These are phyloP conservation scores for Coilia nasus DNA, from an alignment of 2,797 vertebrate species.

Conservation along the genomic window DNA sequence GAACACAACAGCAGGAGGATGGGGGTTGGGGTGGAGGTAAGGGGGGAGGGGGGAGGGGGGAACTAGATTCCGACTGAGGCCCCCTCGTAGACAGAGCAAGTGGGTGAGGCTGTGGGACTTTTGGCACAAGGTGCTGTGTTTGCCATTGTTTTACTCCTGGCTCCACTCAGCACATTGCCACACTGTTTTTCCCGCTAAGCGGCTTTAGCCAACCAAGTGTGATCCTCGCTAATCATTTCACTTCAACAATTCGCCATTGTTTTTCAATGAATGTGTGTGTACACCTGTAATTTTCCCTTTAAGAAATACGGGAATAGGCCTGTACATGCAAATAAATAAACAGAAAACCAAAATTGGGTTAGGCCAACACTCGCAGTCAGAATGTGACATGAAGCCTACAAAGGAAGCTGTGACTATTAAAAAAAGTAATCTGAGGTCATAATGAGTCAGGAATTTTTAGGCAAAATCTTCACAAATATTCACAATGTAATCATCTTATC, in stretches of 20 bases:
- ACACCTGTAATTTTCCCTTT: slow-evolving; percentile 46
- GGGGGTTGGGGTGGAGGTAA: no score
- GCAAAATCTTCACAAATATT: slow-evolving; percentile 3
- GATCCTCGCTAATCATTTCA: slow-evolving; percentile 77
- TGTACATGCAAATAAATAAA: neutral
- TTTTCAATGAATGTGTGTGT: slow-evolving; percentile 64
- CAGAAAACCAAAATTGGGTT: neutral
- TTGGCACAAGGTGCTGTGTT: slow-evolving; percentile 35
- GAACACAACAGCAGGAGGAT: neutral
- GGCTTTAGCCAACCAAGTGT: slow-evolving; percentile 76
- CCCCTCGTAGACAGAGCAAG: neutral
- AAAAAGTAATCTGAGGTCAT: neutral
- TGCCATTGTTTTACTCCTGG: slow-evolving; percentile 69
- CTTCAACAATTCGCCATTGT: slow-evolving; percentile 78
- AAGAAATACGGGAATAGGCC: neutral
- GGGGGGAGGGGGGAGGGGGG: neutral
- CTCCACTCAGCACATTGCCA: slow-evolving; percentile 66
- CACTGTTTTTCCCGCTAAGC: slow-evolving; percentile 69
- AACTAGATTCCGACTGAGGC: neutral
- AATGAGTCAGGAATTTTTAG: neutral
- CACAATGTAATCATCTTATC: neutral
- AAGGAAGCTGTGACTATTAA: neutral
- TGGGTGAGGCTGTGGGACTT: neutral
- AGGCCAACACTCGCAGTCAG: neutral
- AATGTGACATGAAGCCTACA: neutral